Evolutionary conservation across 2,113 vertebrate genomes (phyloP), one percentile per base, ranked within the genome.

Genomic region (Rhinolophus ferrumequinum): DNA sequence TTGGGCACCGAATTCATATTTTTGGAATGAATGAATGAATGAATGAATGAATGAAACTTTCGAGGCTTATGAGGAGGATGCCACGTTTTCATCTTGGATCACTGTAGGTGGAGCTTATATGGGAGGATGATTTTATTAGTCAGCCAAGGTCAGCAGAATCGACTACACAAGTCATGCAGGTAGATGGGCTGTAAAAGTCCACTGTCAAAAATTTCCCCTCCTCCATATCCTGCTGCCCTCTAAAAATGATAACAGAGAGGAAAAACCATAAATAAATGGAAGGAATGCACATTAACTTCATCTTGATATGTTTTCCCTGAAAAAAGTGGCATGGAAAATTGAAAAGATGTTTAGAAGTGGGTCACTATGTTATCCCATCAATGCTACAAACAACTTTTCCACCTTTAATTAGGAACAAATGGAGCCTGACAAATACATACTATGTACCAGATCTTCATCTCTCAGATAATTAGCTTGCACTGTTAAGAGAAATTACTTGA

Each of bases 371-470:
- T 92, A 50, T 87, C 86, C 82, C 80, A 62, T 79, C 67, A 35
- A 5, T 14, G 69, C 67, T 92, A 69, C 66, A 85, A 90, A 94
- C 87, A 95, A 94, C 60, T 30, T 92, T 96, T 87, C 56, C 87
- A 96, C 76, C 92, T 97, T 97, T 96, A 97, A 97, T 98, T 95
- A 93, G 92, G 66, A 96, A 96, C 98, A 95, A 97, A 97, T 83
- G 95, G 88, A 92, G 79, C 75, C 86, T 90, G 93, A 96, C 91
- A 93, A 94, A 97, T 93, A 96, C 84, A 96, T 94, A 80, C 93
- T 26, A n/a, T 41, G 69, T 28, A 72, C 79, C 92, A 97, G 97
- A 96, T 97, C 87, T 81, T 95, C 97, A 97, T 93, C 97, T 96
- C 97, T 75, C 62, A 50, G 92, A 97, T 97, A 97, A 97, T 97